Evolutionary conservation across 2,888 invertebrate genomes (phyloP), one percentile per base, ranked within the genome.

Genomic region (Ariolimax columbianus): DNA sequence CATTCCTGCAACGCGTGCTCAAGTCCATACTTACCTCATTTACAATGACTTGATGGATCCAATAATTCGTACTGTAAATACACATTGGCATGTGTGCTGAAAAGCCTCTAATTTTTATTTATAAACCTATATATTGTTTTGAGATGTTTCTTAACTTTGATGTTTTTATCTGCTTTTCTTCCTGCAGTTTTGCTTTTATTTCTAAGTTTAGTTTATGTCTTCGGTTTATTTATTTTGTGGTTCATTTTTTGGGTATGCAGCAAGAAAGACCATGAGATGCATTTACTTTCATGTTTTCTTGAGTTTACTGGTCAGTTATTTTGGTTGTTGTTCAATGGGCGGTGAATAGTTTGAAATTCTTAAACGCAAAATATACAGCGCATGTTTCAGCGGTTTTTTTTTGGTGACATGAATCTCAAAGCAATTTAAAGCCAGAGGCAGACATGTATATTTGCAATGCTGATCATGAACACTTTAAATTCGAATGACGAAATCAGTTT

Each of bases 1-100:
- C 75, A 75, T 75, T 55, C 73, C 47, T 43, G 47, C 40, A 40
- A 72, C 17, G 30, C 30, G 30, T 75, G 73, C 75, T 75, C 75
- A 75, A 75, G 75, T 33, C 33, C 0, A 51, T 14, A 47, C 43
- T 40, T 47, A 75, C 51, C 51, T 75, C 75, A 51, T 75, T 30
- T 75, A 51, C 47, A 51, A 3, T 6, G 19, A 30, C 75, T 47
- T 75, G n/a, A 47, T 47, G 17, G 30, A 51, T 47, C 47, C 51
- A 43, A 40, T 33, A 40, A 26, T 75, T 47, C 73, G 30, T 47
- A 11, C 17, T 33, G 33, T 51, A 51, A 40, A 40, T 77, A 43
- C 30, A 17, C 23, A n/a, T 75, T 47, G 30, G 2, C n/a, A 4
- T 63, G 23, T 23, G 36, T 78, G 26, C 26, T 26, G 26, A 78